Percentiles rank a stretch among this genome's conserved stretches.
phyloP scores from a whole-genome alignment of 2,888 invertebrate genomes.

The Chymomyza amoena region DNA sequence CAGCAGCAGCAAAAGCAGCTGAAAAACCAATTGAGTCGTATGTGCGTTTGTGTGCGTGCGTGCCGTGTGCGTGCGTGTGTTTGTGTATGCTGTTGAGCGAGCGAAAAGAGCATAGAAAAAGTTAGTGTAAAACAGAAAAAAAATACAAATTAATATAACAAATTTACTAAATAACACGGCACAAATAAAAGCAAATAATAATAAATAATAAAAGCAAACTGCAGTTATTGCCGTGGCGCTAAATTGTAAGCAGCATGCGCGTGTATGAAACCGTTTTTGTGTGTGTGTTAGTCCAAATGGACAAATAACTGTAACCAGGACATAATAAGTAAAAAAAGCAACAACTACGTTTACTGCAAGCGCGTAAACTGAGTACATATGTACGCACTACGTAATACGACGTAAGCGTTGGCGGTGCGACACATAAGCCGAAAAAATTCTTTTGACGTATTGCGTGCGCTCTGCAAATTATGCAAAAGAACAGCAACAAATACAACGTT shows the following conservation, averaged over 20 bases:
- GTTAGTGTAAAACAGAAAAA: conserved; percentile 41
- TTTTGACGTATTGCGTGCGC: conserved; percentile 33
- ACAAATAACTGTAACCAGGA: conserved; percentile 34
- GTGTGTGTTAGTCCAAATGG: conserved; percentile 38
- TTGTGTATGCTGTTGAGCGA: conserved; percentile 29
- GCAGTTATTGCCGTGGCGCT: conserved; percentile 49
- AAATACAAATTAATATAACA: conserved; percentile 54
- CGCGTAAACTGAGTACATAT: neutral
- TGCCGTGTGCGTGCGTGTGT: conserved; percentile 43
- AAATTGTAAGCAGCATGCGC: conserved; percentile 39
- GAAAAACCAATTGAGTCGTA: conserved; percentile 57
- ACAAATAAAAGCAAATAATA: conserved; percentile 9
- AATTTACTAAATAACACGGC: conserved; percentile 26
- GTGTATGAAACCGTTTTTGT: neutral
- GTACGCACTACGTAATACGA: conserved; percentile 28
- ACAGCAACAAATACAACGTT: conserved; percentile 47
- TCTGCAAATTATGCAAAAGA: conserved; percentile 62
- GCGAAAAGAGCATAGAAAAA: conserved; percentile 35
- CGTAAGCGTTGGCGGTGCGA: conserved; percentile 46
- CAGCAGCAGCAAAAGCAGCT: conserved; percentile 33
- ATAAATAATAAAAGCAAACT: neutral
- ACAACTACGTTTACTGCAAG: neutral
- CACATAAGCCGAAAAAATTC: conserved; percentile 7
- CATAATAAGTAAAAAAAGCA: conserved; percentile 14
- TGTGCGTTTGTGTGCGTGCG: conserved; percentile 39